Base-by-base conservation (phyloP, 2,113 vertebrate species). In the Labrus mixtus region DNA sequence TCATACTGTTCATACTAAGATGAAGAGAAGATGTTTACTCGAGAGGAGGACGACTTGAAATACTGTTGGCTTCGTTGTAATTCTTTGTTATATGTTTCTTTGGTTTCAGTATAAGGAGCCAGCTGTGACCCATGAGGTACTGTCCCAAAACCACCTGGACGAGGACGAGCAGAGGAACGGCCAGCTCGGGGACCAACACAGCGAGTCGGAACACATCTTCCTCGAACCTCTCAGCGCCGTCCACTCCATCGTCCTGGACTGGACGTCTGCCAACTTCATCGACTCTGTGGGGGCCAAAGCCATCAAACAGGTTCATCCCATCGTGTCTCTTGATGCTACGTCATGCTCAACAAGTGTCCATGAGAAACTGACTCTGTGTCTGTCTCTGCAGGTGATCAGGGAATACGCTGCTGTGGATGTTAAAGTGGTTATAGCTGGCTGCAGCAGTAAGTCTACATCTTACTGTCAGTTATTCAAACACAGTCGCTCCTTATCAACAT, bases 221-320 rank as follows among this genome's bases (percentile, higher is more conserved):
- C 91, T 98, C 69, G 87, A 93, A 4, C 91, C 90, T 0, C 80
- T 91, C 19, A 11, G 86, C 10, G 73, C 85, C 0, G 63, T 96
- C 70, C 96, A 96, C 83, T 93, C 94, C 56, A 68, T 99, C 86
- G 92, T 99, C 87, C 92, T 99, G 88, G 98, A 99, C 92, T 97
- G 98, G 72, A 94, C 95, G 0, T 90, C 96, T 0, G 96, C 95
- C 83, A 96, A 95, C 92, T 99, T 99, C 77, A 93, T 99, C 7
- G 98, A 99, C 90, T 97, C 97, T 1, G 98, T 99, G 59, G 98
- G 96, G 85, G 96, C 95, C 9, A 99, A 99, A 93, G 93, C 95
- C 74, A 74, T 99, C 71, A 96, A 96, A 87, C 94, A 95, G 50
- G 98, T 92, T 63, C 8, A 48, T 48, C 4, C 4, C 8, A 2